These are phyloP conservation scores for Drosophila gunungcola DNA, from an alignment of 1,140 invertebrate species.

Conservation along the genomic window DNA sequence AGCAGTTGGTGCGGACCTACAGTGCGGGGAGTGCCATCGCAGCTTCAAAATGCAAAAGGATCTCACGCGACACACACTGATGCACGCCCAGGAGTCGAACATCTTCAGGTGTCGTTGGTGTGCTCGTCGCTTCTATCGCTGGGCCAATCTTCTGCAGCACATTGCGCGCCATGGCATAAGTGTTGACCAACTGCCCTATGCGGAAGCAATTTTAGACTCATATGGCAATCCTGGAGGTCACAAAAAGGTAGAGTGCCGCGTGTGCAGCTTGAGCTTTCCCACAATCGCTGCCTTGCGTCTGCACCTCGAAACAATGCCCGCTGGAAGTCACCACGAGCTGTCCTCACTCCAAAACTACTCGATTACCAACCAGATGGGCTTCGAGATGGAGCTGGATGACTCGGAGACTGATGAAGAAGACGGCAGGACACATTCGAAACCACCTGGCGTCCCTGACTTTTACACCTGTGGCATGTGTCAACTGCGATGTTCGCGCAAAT, in stretches of 20 bases:
- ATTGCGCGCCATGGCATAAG: conserved; percentile 69
- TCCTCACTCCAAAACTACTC: conserved; percentile 69
- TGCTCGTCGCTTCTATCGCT: conserved; percentile 86
- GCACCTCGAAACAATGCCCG: conserved; percentile 47
- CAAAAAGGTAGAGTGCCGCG: conserved; percentile 65
- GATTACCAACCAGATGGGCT: conserved; percentile 75
- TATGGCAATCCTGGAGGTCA: conserved; percentile 58
- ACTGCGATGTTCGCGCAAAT: conserved; percentile 82
- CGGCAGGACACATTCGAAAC: conserved; percentile 18
- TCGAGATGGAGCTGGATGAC: conserved; percentile 71
- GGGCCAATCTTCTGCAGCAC: conserved; percentile 84
- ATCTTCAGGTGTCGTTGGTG: conserved; percentile 86
- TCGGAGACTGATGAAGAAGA: conserved; percentile 74
- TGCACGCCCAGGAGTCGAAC: conserved; percentile 85
- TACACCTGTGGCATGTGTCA: conserved; percentile 85
- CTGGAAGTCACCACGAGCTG: conserved; percentile 42
- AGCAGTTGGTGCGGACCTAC: conserved; percentile 16
- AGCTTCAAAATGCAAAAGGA: conserved; percentile 86
- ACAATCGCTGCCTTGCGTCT: conserved; percentile 53
- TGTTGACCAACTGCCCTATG: conserved; percentile 54
- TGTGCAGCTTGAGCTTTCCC: conserved; percentile 56
- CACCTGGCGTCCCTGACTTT: conserved; percentile 19
- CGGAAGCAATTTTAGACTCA: conserved; percentile 60
- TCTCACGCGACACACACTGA: conserved; percentile 85
- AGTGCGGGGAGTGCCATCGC: conserved; percentile 85